A percentile compares a stretch with the other conserved stretches of the same genome.
Conservation (phyloP, 2,888 invertebrate genomes). For the Noctua fimbriata region DNA sequence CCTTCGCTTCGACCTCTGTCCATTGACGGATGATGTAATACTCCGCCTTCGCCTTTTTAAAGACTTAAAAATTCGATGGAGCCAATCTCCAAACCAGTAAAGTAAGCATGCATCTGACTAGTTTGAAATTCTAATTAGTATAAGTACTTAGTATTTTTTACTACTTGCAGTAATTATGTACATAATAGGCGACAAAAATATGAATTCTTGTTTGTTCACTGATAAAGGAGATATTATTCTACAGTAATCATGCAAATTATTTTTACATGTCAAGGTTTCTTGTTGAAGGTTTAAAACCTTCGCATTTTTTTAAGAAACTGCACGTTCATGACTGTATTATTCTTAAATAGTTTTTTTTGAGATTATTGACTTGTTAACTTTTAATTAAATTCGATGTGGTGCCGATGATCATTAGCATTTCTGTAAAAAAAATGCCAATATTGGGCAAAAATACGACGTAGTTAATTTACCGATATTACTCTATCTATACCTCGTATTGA, state of each 20-base stretch:
- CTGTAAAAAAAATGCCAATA: background rate
- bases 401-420: background rate
- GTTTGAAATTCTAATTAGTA: conserved; percentile 1
- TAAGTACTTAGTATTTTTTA: background rate
- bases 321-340: conserved; percentile 4
- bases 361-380: background rate
- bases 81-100: background rate
- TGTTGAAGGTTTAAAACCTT: conserved; percentile 78
- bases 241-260: conserved; percentile 74
- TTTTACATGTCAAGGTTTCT: conserved; percentile 81
- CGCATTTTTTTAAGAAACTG: conserved; percentile 67
- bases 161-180: conserved; percentile 9
- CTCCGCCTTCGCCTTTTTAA: conserved; percentile 19
- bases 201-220: conserved; percentile 39
- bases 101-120: background rate
- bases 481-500: background rate
- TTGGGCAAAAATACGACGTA: background rate
- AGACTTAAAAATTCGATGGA: conserved; percentile 20
- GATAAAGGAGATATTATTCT: conserved; percentile 65
- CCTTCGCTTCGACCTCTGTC: conserved; percentile 29
- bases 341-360: conserved; percentile 5
- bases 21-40: conserved; percentile 35
- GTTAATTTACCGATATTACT: background rate
- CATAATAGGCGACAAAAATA: conserved; percentile 31
- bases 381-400: background rate